Conservation (phyloP, 2,888 invertebrate genomes). For the Prenolepis imparis region DNA sequence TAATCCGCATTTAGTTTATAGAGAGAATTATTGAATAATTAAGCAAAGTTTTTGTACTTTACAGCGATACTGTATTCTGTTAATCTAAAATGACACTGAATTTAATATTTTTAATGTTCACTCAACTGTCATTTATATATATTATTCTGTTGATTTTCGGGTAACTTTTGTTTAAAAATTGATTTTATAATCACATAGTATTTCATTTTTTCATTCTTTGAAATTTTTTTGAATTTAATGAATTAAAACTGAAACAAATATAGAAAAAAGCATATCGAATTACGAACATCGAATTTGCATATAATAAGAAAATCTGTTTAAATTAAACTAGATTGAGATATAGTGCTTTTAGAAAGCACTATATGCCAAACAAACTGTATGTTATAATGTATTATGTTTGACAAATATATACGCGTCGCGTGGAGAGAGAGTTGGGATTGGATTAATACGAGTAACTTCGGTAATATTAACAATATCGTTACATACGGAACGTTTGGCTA, state of each 20-base stretch:
- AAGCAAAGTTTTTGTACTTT: slow-evolving; percentile 30
- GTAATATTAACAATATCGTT: slow-evolving; percentile 38
- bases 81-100: slow-evolving; percentile 8
- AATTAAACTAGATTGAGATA: slow-evolving; percentile 20
- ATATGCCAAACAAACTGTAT: neutral
- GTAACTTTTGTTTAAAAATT: neutral
- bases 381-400: neutral
- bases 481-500: slow-evolving; percentile 6
- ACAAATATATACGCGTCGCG: slow-evolving; percentile 1
- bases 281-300: slow-evolving; percentile 18
- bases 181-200: neutral
- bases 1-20: slow-evolving; percentile 2
- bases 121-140: neutral
- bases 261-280: neutral
- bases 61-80: neutral
- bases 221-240: neutral
- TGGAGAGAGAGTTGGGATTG: neutral
- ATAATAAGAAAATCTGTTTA: slow-evolving; percentile 28
- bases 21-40: slow-evolving; percentile 8
- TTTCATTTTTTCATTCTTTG: too few relatives aligned
- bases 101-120: slow-evolving; percentile 7
- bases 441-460: slow-evolving; percentile 12
- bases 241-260: neutral
- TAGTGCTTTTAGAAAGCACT: slow-evolving; percentile 57
- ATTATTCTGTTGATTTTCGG: neutral